Evolutionary conservation across 2,888 invertebrate genomes (phyloP).

Genomic region (Exephanes ischioxanthus): DNA sequence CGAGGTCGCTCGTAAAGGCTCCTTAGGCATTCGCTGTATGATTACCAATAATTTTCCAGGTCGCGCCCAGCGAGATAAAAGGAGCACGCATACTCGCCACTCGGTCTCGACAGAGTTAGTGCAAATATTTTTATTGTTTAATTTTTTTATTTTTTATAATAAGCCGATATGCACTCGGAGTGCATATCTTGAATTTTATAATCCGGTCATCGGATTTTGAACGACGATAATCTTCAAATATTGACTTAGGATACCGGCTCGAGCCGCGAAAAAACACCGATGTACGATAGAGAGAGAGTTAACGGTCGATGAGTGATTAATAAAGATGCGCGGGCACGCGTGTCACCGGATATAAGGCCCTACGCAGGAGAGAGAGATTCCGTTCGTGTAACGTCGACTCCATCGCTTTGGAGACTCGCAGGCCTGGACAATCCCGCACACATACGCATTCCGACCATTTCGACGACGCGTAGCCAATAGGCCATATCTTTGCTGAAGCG

Average conservation of each 20-base stretch:
- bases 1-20: constrained; percentile 54
- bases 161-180: neutral
- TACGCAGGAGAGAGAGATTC: constrained; percentile 71
- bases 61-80: constrained; percentile 53
- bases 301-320: constrained; percentile 82
- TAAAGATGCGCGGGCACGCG: constrained; percentile 84
- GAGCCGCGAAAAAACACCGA: constrained; percentile 24
- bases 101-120: constrained; percentile 12
- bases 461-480: neutral
- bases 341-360: constrained; percentile 83
- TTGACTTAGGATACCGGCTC: constrained; percentile 25
- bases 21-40: constrained; percentile 39
- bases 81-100: constrained; percentile 3
- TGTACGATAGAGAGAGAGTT: constrained; percentile 72
- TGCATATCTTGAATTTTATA: neutral
- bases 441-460: neutral
- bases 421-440: neutral
- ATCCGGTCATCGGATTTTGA: neutral
- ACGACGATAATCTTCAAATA: neutral
- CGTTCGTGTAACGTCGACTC: constrained; percentile 36
- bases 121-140: neutral
- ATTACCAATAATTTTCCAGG: constrained; percentile 52
- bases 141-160: neutral
- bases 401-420: neutral
- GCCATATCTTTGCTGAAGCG: neutral